Evolutionary conservation across 2,113 vertebrate genomes (phyloP), one percentile per base, ranked within the genome.

Genomic region (Cheilinus undulatus): DNA sequence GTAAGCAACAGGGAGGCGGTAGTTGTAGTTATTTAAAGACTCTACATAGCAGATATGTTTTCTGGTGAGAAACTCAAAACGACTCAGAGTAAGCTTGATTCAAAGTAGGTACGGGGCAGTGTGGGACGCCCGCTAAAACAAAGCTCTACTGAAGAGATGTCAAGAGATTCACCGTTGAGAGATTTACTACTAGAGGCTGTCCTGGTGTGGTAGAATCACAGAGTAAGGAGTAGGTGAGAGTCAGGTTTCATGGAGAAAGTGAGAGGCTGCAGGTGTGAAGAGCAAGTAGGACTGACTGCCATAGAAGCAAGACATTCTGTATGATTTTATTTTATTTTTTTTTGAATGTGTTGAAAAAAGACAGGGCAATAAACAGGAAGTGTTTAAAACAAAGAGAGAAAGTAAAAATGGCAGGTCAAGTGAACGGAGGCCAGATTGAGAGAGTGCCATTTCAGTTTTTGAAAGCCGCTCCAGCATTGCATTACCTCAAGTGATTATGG

Each of bases 401-500:
- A 72, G 70, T 59, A 74, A 78, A 80, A 66, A 69, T 72, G 76
- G 61, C 68, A 53, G 85, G 88, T 90, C 89, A 87, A 67, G 77
- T 62, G 76, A 66, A 40, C 7, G 19, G 20, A 26, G 51, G 48
- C 50, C 77, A 79, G 82, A 92, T 91, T 93, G 89, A 92, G 89
- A 34, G 80, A 91, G 88, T 72, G 70, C 69, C 69, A 76, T 84
- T 89, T 83, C 67, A 80, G 80, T 83, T 91, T 93, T 93, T 92
- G 90, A 93, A 92, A 92, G 89, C 82, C 56, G 67, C 32, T 82
- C 76, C 86, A 56, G 53, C 82, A 87, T 91, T 88, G 75, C 89
- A 92, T 92, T 91, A 92, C 84, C 87, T 86, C 43, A 45, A 71
- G 70, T 86, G 80, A 92, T 91, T 91, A 92, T 69, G 32, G 32